Conservation (phyloP, 1,140 invertebrate species). For the Drosophila setifemur region DNA sequence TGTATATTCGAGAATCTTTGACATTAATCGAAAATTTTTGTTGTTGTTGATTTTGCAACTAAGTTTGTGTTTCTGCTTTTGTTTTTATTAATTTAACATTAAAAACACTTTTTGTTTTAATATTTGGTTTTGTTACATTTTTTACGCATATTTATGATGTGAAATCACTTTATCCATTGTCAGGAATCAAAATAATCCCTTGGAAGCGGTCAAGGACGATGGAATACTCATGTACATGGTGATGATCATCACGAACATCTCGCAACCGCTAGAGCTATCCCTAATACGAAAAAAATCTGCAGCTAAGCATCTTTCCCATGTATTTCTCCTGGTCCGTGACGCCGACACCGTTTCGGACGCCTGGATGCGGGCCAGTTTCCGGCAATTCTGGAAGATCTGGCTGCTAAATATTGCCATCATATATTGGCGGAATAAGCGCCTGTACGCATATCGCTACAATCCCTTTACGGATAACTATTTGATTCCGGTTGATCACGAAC, state of each 20-base stretch:
- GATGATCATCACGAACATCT: slow-evolving; percentile 66
- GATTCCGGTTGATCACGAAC: slow-evolving; percentile 17
- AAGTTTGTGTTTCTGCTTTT: no score
- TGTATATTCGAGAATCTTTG: no score
- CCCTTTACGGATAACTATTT: slow-evolving; percentile 65
- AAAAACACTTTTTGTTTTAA: no score
- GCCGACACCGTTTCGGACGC: slow-evolving; percentile 27
- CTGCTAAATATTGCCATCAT: slow-evolving; percentile 71
- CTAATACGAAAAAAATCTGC: slow-evolving; percentile 69
- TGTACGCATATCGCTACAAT: slow-evolving; percentile 72
- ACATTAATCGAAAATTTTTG: no score
- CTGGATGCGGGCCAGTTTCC: slow-evolving; percentile 71
- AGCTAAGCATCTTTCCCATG: slow-evolving; percentile 65
- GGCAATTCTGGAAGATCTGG: slow-evolving; percentile 74
- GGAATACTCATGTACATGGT: slow-evolving; percentile 74
- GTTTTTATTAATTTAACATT: no score
- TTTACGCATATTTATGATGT: no score
- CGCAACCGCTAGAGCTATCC: slow-evolving; percentile 58
- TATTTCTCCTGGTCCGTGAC: slow-evolving; percentile 61
- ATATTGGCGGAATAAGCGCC: slow-evolving; percentile 36
- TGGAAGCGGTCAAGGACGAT: slow-evolving; percentile 67
- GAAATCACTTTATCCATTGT: background rate
- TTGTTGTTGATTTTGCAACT: no score
- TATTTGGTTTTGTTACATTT: no score
- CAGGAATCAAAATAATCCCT: slow-evolving; percentile 49